Evolutionary conservation across 2,888 invertebrate species (phyloP), one percentile per base, ranked within the genome.

Genomic region (Drosophila tanythrix): DNA sequence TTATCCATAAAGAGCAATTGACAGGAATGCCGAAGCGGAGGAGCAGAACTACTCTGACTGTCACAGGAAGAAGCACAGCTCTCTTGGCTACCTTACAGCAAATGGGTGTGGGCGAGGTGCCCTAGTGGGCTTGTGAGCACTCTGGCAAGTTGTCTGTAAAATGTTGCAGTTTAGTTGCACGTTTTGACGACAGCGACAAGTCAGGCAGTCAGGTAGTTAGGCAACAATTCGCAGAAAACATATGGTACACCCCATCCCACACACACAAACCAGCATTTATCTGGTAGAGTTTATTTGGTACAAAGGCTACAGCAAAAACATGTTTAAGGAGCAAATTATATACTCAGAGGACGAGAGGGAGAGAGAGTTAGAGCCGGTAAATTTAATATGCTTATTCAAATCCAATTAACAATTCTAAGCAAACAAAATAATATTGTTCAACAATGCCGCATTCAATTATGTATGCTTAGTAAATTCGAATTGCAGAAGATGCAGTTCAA

Each of bases 111-210:
- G 2, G 18, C 21, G 33, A 40, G 46, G 35, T 29, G 25, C 27
- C 21, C 3, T 31, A 35, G 62, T 59, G 62, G 62, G 61, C 57
- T 29, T 60, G 48, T 46, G 62, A 48, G 63, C 75, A 79, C 61
- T 56, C 69, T 51, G 77, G 65, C 67, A 73, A 69, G 64, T 80
- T 80, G 80, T 43, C 69, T 76, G 55, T 66, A 56, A 72, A 84
- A 78, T 76, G 86, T 71, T 57, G 74, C 81, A 74, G 70, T 83
- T 77, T 77, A 74, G 76, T 65, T 69, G 83, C 82, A 86, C 79
- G 87, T 88, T 88, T 86, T 73, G 61, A 50, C 63, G 73, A 57
- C 43, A 57, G 56, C 62, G 52, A 75, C 61, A 67, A 36, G 38
- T 36, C 13, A 10, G 53, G 13, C 38, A 56, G n/a, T n/a, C 66